phyloP scores from a whole-genome alignment of 2,888 invertebrate species.

The Timema podura region DNA sequence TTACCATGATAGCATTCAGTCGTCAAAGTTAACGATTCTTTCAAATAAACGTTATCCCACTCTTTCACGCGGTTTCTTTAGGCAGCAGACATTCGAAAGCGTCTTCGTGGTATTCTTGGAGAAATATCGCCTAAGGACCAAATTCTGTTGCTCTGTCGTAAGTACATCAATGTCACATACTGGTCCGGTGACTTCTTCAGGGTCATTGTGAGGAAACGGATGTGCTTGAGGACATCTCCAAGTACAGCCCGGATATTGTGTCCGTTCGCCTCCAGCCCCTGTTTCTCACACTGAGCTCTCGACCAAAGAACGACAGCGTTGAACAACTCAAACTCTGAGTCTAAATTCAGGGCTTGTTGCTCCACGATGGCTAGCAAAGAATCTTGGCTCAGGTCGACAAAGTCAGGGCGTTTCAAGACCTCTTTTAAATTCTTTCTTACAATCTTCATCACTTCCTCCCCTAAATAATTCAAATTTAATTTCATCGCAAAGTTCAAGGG shows the following conservation, averaged over 20 bases:
- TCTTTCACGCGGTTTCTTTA: no score
- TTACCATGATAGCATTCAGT: no score
- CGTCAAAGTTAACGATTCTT: no score
- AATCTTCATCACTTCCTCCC: no score
- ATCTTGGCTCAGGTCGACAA: background rate
- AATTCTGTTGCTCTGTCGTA: no score
- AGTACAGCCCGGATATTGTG: background rate
- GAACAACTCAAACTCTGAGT: background rate
- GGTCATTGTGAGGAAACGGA: background rate
- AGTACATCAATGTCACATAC: no score
- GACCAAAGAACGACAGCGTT: background rate
- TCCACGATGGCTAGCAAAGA: background rate
- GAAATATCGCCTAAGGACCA: no score
- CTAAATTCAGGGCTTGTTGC: background rate
- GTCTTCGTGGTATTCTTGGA: no score
- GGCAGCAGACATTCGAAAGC: no score
- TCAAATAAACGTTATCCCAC: no score
- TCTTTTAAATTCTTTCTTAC: background rate
- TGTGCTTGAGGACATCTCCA: background rate
- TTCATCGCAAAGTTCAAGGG: background rate
- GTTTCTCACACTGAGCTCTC: background rate
- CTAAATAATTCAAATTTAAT: no score
- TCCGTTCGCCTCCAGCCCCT: background rate
- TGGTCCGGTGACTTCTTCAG: background rate
- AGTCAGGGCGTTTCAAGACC: background rate